Conservation (phyloP, 2,888 invertebrate species). For the Orchesellides sinensis region DNA sequence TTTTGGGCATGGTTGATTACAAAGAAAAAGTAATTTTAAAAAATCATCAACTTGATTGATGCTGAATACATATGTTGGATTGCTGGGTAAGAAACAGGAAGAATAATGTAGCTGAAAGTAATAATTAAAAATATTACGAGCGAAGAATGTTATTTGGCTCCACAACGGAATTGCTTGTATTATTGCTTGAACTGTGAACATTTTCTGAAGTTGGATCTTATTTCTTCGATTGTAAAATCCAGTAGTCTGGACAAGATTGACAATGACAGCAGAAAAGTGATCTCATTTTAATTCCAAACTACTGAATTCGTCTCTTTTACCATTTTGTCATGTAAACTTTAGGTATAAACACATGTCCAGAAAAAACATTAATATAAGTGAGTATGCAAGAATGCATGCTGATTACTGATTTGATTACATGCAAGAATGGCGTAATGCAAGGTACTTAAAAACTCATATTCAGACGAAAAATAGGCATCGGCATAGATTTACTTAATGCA, state of each 20-base stretch:
- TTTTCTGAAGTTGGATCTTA: neutral
- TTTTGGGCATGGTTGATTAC: too few species aligned
- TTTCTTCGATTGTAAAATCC: neutral
- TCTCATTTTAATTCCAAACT: neutral
- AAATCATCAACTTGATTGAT: too few species aligned
- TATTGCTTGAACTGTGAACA: slow-evolving; percentile 15
- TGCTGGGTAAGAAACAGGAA: neutral
- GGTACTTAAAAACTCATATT: neutral
- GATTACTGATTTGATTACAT: neutral
- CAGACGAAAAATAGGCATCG: neutral
- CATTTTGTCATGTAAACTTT: neutral
- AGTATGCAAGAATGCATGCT: neutral
- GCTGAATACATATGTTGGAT: too few species aligned
- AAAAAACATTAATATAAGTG: too few species aligned
- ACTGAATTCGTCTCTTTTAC: neutral
- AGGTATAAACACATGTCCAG: neutral
- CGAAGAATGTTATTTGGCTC: too few species aligned
- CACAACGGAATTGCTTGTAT: too few species aligned
- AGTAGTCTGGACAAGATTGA: neutral
- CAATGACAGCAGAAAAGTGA: neutral
- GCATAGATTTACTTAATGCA: too few species aligned
- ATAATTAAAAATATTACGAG: too few species aligned
- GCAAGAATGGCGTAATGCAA: neutral
- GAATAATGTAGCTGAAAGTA: too few species aligned
- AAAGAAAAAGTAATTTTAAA: too few species aligned